Conservation (phyloP, 2,797 vertebrate species). For the Myripristis murdjan region DNA sequence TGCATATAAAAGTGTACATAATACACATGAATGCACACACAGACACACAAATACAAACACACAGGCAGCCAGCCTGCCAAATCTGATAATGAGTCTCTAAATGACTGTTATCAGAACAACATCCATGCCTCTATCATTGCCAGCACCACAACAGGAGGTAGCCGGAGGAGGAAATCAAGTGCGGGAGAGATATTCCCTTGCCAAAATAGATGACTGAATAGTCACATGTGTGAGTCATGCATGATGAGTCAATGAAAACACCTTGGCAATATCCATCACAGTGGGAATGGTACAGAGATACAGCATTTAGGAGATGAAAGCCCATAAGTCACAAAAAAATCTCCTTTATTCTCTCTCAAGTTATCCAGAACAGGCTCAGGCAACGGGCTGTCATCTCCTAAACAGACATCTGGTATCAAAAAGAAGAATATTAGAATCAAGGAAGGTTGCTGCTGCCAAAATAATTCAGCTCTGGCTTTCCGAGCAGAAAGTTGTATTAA, state of each 20-base stretch:
- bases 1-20: neutral
- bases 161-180: constrained; percentile 53
- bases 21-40: constrained; percentile 4
- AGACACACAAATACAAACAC: constrained; percentile 18
- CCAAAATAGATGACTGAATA: constrained; percentile 52
- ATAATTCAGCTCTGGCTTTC: constrained; percentile 54
- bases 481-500: constrained; percentile 61
- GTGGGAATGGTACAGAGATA: constrained; percentile 32
- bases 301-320: constrained; percentile 41
- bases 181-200: constrained; percentile 49
- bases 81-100: constrained; percentile 51
- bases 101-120: constrained; percentile 56
- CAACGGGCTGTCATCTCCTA: constrained; percentile 42
- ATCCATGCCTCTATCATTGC: constrained; percentile 44
- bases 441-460: constrained; percentile 54
- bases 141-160: constrained; percentile 55
- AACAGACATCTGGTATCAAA: constrained; percentile 65
- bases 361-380: constrained; percentile 37
- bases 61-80: constrained; percentile 21
- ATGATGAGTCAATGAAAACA: constrained; percentile 49
- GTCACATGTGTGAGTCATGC: constrained; percentile 56
- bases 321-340: constrained; percentile 40
- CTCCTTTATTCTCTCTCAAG: constrained; percentile 48
- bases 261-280: constrained; percentile 39
- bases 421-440: constrained; percentile 31